Base-by-base conservation (phyloP, 53 echinoderm and acorn worm species). In the Pentamera pediparva region DNA sequence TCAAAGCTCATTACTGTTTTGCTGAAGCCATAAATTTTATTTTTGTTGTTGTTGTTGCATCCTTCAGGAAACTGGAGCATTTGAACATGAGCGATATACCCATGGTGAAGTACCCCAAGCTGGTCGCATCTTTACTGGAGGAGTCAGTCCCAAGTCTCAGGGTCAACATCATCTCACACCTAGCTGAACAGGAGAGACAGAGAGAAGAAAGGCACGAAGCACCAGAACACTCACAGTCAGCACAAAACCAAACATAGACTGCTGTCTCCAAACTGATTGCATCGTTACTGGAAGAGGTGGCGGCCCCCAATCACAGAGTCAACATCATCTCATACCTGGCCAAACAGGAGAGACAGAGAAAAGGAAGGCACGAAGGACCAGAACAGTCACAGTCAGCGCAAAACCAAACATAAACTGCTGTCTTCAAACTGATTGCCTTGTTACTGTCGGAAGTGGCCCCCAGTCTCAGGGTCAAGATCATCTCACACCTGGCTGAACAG, bases 361-460 rank as follows among this genome's bases (percentile, higher is more conserved):
- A n/a, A n/a, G n/a, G n/a, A n/a, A n/a, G n/a, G n/a, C n/a, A n/a
- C n/a, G n/a, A n/a, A n/a, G n/a, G n/a, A n/a, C n/a, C n/a, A n/a
- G n/a, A n/a, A n/a, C n/a, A n/a, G n/a, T n/a, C n/a, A n/a, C n/a
- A n/a, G n/a, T n/a, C n/a, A n/a, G n/a, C n/a, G n/a, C n/a, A n/a
- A n/a, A n/a, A n/a, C n/a, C n/a, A n/a, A n/a, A n/a, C n/a, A n/a
- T n/a, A n/a, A n/a, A n/a, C n/a, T n/a, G n/a, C n/a, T n/a, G n/a
- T n/a, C n/a, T n/a, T n/a, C n/a, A 76, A 78, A 34, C 62, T 88
- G 13, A 74, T 88, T 6, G 96, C 91, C 10, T 37, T 85, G 26
- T 86, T 96, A 91, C 65, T 96, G 61, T 91, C 91, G 39, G 96
- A 96, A 26, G 74, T 67, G 36, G 15, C 88, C 6, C 96, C 96